phyloP scores from a whole-genome alignment of 2,113 vertebrate species.

The Merops nubicus region DNA sequence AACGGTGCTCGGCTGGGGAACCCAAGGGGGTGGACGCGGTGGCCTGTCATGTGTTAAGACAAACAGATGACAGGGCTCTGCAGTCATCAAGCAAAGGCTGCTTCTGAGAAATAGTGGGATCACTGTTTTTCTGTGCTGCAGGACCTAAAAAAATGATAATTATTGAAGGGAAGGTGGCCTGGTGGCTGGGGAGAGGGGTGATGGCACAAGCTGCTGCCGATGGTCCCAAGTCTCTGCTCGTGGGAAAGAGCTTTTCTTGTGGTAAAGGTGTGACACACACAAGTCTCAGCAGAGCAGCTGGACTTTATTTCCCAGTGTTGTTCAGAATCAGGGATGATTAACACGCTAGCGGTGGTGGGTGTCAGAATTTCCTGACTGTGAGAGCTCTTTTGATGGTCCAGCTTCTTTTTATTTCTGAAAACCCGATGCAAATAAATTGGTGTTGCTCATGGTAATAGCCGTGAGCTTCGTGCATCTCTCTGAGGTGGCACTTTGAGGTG shows the following conservation, averaged over 20 bases:
- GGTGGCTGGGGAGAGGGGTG: background rate
- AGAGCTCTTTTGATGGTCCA: background rate
- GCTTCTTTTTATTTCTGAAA: background rate
- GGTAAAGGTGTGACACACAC: conserved; percentile 29
- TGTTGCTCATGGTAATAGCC: background rate
- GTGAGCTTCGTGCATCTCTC: background rate
- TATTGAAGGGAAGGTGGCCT: background rate
- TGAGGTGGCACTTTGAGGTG: background rate
- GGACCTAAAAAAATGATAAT: background rate
- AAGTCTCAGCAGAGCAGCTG: background rate
- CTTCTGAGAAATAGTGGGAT: conserved; percentile 44
- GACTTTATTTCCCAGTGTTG: background rate
- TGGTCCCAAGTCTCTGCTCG: background rate
- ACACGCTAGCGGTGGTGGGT: background rate
- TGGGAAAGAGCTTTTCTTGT: background rate
- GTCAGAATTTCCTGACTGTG: conserved; percentile 5
- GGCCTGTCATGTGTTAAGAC: conserved; percentile 50
- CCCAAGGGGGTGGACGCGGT: conserved; percentile 11
- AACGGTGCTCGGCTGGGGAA: conserved; percentile 22
- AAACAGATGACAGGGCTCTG: conserved; percentile 49
- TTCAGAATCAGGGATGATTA: conserved; percentile 2
- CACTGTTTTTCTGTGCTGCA: background rate
- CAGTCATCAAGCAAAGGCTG: conserved; percentile 3
- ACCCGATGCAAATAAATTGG: background rate
- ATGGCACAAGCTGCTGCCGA: background rate